These are phyloP conservation scores for Drosophila truncata DNA, from an alignment of 1,140 invertebrate genomes.

Conservation along the genomic window DNA sequence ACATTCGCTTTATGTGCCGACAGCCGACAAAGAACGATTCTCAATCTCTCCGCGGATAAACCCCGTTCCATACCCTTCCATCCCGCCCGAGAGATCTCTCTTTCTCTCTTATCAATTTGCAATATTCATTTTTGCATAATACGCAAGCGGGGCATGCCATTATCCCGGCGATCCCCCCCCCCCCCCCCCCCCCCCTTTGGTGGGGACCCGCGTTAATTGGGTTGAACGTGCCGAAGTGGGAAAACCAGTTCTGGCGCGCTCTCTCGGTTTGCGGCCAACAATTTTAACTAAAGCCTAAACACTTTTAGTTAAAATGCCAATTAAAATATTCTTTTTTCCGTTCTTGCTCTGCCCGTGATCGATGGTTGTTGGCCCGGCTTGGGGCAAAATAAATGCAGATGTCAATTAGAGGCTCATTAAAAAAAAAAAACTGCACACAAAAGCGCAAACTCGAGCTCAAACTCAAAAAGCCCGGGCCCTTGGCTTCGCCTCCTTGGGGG, in stretches of 20 bases:
- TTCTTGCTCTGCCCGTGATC: slow-evolving; percentile 59
- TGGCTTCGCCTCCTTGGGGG: slow-evolving; percentile 15
- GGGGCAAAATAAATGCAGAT: slow-evolving; percentile 83
- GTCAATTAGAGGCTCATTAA: slow-evolving; percentile 85
- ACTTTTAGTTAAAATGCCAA: slow-evolving; percentile 85
- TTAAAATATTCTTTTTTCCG: slow-evolving; percentile 82
- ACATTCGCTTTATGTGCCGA: slow-evolving; percentile 82
- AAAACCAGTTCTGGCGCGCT: slow-evolving; percentile 63
- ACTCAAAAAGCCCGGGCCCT: slow-evolving; percentile 12
- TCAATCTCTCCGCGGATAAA: slow-evolving; percentile 12
- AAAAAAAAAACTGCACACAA: slow-evolving; percentile 69
- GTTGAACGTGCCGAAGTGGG: slow-evolving; percentile 73
- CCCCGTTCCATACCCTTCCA: neutral
- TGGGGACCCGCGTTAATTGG: slow-evolving; percentile 75
- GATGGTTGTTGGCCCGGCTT: slow-evolving; percentile 64
- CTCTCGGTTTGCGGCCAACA: slow-evolving; percentile 57
- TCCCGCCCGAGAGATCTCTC: neutral
- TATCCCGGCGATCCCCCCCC: slow-evolving; percentile 12
- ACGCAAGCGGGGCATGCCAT: slow-evolving; percentile 50
- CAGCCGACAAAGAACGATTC: slow-evolving; percentile 55
- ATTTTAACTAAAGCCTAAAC: slow-evolving; percentile 85
- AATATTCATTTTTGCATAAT: slow-evolving; percentile 83
- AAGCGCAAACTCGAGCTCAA: slow-evolving; percentile 32
- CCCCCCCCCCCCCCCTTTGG: slow-evolving; percentile 11
- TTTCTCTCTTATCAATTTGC: slow-evolving; percentile 68